A percentile compares a stretch with the other conserved stretches of the same genome.
These are phyloP conservation scores for Araneus ventricosus DNA, from an alignment of 1,140 invertebrate genomes.

Conservation along the genomic window DNA sequence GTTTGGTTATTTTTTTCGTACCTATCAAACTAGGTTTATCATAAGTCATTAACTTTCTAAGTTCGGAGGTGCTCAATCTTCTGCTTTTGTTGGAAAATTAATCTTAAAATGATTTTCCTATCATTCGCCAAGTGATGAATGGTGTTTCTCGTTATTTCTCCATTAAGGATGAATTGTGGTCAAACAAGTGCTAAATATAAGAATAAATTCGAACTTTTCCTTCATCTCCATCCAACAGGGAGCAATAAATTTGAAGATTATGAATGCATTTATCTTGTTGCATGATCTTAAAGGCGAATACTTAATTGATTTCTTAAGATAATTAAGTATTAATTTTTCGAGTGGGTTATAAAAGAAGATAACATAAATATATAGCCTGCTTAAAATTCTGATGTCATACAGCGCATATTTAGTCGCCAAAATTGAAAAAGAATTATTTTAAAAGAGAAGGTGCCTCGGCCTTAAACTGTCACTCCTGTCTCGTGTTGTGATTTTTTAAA, in stretches of 20 bases:
- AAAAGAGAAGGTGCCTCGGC: too few relatives aligned
- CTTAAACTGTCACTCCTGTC: too few relatives aligned
- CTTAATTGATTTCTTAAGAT: not conserved
- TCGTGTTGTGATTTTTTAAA: too few relatives aligned
- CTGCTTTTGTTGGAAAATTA: not conserved
- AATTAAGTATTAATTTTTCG: not conserved
- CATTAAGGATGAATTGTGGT: constrained; percentile 1
- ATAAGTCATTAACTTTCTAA: too few relatives aligned
- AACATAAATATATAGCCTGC: too few relatives aligned
- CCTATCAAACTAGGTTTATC: too few relatives aligned
- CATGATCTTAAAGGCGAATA: not conserved
- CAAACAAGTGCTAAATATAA: not conserved
- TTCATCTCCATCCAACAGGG: not conserved
- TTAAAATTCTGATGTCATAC: too few relatives aligned
- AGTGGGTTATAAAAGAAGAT: too few relatives aligned
- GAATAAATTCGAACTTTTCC: not conserved
- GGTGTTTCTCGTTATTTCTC: not conserved
- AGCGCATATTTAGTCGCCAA: too few relatives aligned
- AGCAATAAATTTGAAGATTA: not conserved
- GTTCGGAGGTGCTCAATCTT: too few relatives aligned
- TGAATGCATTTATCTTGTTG: not conserved
- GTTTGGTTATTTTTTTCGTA: not conserved
- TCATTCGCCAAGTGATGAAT: not conserved
- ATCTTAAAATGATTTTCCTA: not conserved
- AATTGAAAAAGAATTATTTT: too few relatives aligned